Percentiles rank a stretch among this genome's conserved stretches.
These are phyloP conservation scores for Mus spicilegus DNA, from an alignment of 2,113 vertebrate species.

Conservation along the genomic window DNA sequence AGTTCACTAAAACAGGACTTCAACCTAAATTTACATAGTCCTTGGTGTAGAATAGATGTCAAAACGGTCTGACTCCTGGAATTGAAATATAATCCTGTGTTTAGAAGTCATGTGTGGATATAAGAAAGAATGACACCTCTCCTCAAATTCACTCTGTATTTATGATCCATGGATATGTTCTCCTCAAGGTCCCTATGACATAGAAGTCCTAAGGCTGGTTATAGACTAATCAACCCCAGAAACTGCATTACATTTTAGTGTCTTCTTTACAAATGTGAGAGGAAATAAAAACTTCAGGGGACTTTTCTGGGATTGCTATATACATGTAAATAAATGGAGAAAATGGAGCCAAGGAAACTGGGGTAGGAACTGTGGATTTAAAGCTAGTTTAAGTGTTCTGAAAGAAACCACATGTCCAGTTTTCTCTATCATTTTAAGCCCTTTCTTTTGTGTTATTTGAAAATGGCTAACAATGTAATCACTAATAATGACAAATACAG, in stretches of 20 bases:
- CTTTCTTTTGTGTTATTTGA: constrained; percentile 21
- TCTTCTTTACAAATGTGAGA: constrained; percentile 29
- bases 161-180: not conserved
- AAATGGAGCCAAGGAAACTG: not conserved
- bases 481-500: not conserved
- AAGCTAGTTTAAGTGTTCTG: not conserved
- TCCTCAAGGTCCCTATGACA: not conserved
- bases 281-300: not conserved
- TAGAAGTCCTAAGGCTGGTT: not conserved
- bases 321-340: not conserved
- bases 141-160: not conserved
- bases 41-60: not conserved
- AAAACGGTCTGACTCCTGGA: not conserved
- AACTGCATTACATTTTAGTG: not conserved
- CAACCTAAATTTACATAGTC: not conserved
- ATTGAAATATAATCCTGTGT: not conserved
- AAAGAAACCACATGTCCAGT: not conserved
- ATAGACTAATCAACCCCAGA: not conserved
- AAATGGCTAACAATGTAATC: not conserved
- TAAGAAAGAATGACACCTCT: not conserved
- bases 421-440: not conserved
- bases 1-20: not conserved
- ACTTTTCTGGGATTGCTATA: not conserved
- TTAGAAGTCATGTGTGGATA: not conserved
- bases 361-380: not conserved